A percentile compares a stretch with the other conserved stretches of the same genome.
Evolutionary conservation across 2,888 invertebrate species (phyloP).

Genomic region (Eumacrocentrus americanus): DNA sequence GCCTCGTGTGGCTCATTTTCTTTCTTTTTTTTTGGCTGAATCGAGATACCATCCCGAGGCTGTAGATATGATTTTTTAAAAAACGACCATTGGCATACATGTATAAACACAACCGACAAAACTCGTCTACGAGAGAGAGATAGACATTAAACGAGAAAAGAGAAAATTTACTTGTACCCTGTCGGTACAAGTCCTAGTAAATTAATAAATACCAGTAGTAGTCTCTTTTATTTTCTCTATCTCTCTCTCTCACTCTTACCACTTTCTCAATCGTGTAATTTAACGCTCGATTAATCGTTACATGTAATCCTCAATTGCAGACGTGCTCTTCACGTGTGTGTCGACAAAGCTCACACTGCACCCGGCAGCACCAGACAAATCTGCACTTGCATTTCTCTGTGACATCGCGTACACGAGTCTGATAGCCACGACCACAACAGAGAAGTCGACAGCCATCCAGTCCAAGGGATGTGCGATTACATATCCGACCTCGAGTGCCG

Average conservation of each 20-base stretch:
- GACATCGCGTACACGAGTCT: constrained; percentile 80
- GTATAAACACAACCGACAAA: constrained; percentile 7
- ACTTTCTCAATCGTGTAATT: constrained; percentile 26
- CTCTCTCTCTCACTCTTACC: constrained; percentile 25
- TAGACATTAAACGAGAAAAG: not conserved
- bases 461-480: constrained; percentile 84
- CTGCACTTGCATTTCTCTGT: constrained; percentile 88
- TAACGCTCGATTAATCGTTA: constrained; percentile 20
- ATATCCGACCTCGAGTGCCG: constrained; percentile 81
- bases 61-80: constrained; percentile 8
- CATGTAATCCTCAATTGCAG: constrained; percentile 71
- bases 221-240: constrained; percentile 15
- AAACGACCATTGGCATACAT: constrained; percentile 13
- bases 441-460: constrained; percentile 85
- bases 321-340: constrained; percentile 82
- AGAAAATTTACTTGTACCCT: constrained; percentile 8
- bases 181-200: not conserved
- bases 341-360: constrained; percentile 83
- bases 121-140: not conserved
- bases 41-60: constrained; percentile 13
- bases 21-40: constrained; percentile 20
- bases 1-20: constrained; percentile 20
- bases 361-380: constrained; percentile 91
- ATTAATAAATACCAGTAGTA: constrained; percentile 2
- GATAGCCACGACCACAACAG: constrained; percentile 89